These are phyloP conservation scores for Aricia artaxerxes DNA, from an alignment of 2,888 invertebrate species.

Conservation along the genomic window DNA sequence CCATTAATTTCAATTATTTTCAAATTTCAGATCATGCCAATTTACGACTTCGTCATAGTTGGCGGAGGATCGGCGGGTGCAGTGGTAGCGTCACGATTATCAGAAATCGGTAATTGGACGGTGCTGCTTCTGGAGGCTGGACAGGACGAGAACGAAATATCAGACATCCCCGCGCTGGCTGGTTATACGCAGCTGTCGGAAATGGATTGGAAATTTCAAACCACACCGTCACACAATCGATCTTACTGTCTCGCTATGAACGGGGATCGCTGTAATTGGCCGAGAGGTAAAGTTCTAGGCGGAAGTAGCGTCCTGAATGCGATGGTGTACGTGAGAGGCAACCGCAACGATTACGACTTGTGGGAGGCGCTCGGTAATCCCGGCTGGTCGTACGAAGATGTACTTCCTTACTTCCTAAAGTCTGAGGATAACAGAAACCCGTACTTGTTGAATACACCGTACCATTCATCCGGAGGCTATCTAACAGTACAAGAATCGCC, in stretches of 20 bases:
- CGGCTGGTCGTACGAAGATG: constrained; percentile 92
- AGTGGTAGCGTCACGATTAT: constrained; percentile 90
- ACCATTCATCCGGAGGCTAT: constrained; percentile 89
- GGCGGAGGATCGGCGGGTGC: constrained; percentile 95
- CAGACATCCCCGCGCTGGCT: constrained; percentile 91
- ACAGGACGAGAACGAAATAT: constrained; percentile 92
- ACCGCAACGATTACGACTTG: constrained; percentile 90
- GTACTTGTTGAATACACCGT: constrained; percentile 86
- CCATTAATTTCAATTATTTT: constrained; percentile 12
- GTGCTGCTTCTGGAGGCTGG: constrained; percentile 92
- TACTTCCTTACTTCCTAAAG: constrained; percentile 91
- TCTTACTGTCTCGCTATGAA: constrained; percentile 94
- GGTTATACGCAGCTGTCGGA: constrained; percentile 92
- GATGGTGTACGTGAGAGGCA: constrained; percentile 95
- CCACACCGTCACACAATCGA: constrained; percentile 87
- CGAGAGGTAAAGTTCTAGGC: constrained; percentile 94
- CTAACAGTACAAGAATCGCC: constrained; percentile 92
- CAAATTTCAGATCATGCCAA: constrained; percentile 83
- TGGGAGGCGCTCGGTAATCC: constrained; percentile 92
- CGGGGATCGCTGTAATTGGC: constrained; percentile 94
- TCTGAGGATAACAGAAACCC: constrained; percentile 94
- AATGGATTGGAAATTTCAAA: constrained; percentile 96
- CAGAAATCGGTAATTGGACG: constrained; percentile 90
- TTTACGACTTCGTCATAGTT: constrained; percentile 92
- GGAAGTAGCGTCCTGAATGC: constrained; percentile 94